Evolutionary conservation across 2,888 invertebrate genomes (phyloP), one percentile per base, ranked within the genome.

Genomic region (Troides aeacus): DNA sequence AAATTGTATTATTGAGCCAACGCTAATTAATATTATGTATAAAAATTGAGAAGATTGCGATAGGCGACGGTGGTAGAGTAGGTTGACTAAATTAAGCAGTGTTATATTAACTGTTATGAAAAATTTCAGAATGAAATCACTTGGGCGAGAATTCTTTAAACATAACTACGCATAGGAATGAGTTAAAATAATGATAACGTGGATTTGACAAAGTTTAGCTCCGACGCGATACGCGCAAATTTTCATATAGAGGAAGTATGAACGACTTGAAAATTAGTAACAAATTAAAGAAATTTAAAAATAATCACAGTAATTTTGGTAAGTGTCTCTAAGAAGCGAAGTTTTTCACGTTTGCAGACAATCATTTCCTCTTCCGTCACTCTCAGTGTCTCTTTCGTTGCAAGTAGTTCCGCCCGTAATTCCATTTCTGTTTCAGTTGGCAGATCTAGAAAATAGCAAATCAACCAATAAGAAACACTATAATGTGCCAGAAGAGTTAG

Each of bases 341-440:
- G 78, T 87, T 92, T 92, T 71, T 92, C 92, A 71, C 83, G 79
- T 81, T 87, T 92, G 76, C 84, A 86, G 42, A 84, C 76, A 21
- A 78, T 79, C 30, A 92, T 81, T 80, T 92, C 92, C 1, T 92
- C 92, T 77, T 92, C 92, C 17, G 86, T 82, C 59, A 83, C 69
- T n/a, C 86, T 84, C 64, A 92, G 81, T 56, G 84, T 84, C 50
- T 91, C 90, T 78, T 92, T 92, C n/a, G 87, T 87, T 23, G 90
- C 86, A 77, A 90, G 87, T 64, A 92, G 73, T 72, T 92, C 90
- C 30, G 92, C 86, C 87, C 88, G 87, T 68, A 92, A 75, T 73
- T 89, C 88, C 82, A 92, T 88, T 81, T 92, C 92, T 76, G 88
- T 81, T 81, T 89, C 87, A 39, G 88, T 88, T 56, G 90, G 90